A percentile compares a stretch with the other conserved stretches of the same genome.
Conservation (phyloP, 1,140 invertebrate genomes). For the Drosophila cardini region DNA sequence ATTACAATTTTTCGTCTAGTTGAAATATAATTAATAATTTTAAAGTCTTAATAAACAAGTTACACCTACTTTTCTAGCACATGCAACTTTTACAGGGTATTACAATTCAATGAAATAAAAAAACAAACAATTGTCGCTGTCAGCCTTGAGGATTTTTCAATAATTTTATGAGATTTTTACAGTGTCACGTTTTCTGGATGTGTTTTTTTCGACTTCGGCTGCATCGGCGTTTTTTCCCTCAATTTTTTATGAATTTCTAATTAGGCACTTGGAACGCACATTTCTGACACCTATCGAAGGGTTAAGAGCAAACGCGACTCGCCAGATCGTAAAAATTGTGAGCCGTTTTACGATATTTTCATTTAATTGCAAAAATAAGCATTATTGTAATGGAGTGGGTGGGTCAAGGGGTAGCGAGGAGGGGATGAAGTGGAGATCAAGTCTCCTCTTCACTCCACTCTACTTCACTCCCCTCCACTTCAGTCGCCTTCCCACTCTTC, state of each 20-base stretch:
- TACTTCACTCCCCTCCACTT: not conserved
- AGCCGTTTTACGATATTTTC: conserved; percentile 76
- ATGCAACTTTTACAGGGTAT: not conserved
- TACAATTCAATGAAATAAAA: not conserved
- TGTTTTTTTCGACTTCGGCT: conserved; percentile 18
- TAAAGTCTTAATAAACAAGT: no score
- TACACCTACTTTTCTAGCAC: not conserved
- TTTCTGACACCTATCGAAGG: conserved; percentile 74
- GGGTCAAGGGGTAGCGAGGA: not conserved
- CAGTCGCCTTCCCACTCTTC: not conserved
- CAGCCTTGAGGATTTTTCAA: conserved; percentile 61
- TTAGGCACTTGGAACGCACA: conserved; percentile 70
- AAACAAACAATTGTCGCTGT: conserved; percentile 19
- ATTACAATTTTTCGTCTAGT: no score
- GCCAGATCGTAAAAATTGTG: conserved; percentile 51
- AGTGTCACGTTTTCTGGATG: conserved; percentile 54
- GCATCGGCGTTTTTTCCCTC: not conserved
- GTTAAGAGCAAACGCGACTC: conserved; percentile 40
- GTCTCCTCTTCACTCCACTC: not conserved
- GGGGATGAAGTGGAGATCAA: not conserved
- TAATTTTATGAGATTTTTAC: conserved; percentile 74
- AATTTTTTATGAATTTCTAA: conserved; percentile 75
- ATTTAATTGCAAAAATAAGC: conserved; percentile 74
- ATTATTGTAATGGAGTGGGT: conserved; percentile 52
- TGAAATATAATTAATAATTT: no score